Evolutionary conservation across 2,888 invertebrate genomes (phyloP), one percentile per base, ranked within the genome.

Genomic region (Lepidocyrtinus sp.): DNA sequence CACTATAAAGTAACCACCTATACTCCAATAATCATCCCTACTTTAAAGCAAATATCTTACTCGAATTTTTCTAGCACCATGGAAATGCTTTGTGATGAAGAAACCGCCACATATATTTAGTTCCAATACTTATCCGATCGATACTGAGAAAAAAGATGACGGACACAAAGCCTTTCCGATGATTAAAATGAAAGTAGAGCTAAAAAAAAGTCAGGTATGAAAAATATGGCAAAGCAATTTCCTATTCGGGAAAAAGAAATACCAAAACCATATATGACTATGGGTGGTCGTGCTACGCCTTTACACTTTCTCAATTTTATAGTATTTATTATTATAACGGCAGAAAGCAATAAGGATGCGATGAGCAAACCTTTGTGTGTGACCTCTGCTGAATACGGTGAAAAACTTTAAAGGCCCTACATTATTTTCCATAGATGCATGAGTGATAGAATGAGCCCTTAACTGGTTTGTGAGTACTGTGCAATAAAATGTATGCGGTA

Each of bases 71-170:
- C 12, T 12, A 36, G 7, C 36, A 12, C 36, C 7, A 36, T 36
- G 36, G 36, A 36, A 36, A 36, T 36, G 36, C 36, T 36, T 36
- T 36, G 12, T 36, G 36, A 36, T 5, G 36, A 36, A 5, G 12
- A 36, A 63, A 63, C n/a, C 63, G 63, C 22, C 15, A 63, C 25
- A 63, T 63, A 63, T 63, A 24, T 63, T 25, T 63, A n/a, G 63
- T 24, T 25, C 22, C 25, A 63, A 63, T 63, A 63, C 36, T 65
- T 65, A 65, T 65, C 36, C 17, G 36, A 55, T 55, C 55, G 55
- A 55, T 55, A 55, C 55, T n/a, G n/a, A 55, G n/a, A 55, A n/a
- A 55, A 55, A 12, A 17, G 55, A 55, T 55, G 55, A 55, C n/a
- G 55, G 5, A 9, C 17, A n/a, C 5, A n/a, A 55, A 5, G 36